Percentiles rank a stretch among this genome's conserved stretches.
phyloP scores from a whole-genome alignment of 2,113 vertebrate species.

The Phrynocephalus versicolor region DNA sequence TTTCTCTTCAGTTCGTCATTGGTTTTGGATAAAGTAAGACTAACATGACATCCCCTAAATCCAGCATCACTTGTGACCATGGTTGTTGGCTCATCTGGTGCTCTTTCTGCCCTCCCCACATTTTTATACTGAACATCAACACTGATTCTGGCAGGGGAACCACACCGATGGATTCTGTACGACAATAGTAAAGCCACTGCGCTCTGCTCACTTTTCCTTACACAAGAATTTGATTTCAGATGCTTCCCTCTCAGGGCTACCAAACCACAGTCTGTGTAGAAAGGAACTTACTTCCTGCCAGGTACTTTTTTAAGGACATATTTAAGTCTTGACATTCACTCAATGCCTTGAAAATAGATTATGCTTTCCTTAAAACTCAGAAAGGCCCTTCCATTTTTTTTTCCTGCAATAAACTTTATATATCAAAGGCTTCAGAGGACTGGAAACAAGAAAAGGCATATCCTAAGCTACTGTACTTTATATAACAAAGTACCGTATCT shows the following conservation, averaged over 20 bases:
- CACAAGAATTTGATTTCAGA: neutral
- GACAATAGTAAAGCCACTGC: neutral
- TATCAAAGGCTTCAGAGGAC: neutral
- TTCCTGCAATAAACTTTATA: constrained; percentile 8
- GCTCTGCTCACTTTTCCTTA: neutral
- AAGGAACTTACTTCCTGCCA: neutral
- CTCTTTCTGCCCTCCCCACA: neutral
- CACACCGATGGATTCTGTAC: no score
- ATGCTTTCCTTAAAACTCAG: constrained; percentile 3
- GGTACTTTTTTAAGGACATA: neutral
- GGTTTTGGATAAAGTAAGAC: neutral
- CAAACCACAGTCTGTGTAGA: neutral
- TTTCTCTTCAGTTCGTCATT: neutral
- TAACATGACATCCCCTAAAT: neutral
- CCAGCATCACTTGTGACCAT: neutral
- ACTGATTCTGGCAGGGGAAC: no score
- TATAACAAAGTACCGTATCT: neutral
- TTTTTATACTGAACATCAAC: neutral
- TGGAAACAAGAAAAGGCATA: neutral
- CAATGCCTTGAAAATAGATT: neutral
- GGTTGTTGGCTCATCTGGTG: neutral
- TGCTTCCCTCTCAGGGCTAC: neutral
- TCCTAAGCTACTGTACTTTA: neutral
- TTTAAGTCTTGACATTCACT: neutral
- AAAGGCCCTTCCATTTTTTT: neutral